A percentile compares a stretch with the other conserved stretches of the same genome.
These are phyloP conservation scores for Geopemphigus sp. DNA, from an alignment of 1,140 invertebrate species.

Conservation along the genomic window DNA sequence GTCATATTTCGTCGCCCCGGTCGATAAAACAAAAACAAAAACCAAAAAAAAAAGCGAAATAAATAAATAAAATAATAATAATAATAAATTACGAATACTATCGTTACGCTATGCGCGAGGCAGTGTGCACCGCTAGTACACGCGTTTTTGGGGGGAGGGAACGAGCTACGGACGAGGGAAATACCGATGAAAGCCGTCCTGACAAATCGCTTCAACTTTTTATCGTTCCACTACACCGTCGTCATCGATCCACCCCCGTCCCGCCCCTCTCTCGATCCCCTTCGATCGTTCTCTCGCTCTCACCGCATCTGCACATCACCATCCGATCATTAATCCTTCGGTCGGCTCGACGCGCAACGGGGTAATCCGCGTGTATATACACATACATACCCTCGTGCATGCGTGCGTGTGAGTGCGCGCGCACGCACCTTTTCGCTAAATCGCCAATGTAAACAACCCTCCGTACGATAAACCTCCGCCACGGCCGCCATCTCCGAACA, in stretches of 20 bases:
- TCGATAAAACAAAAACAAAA: no score
- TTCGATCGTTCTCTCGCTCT: background rate
- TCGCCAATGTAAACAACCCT: slow-evolving; percentile 26
- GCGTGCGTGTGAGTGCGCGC: no score
- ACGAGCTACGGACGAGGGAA: background rate
- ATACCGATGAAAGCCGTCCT: slow-evolving; percentile 27
- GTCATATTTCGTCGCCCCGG: slow-evolving; percentile 35
- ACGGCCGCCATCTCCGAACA: background rate
- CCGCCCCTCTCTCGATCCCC: background rate
- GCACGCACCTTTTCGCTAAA: slow-evolving; percentile 19
- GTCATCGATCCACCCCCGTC: no score
- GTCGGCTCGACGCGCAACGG: slow-evolving; percentile 2
- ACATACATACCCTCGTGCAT: no score
- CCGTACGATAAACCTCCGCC: background rate
- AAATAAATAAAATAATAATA: slow-evolving; percentile 12
- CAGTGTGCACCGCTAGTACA: background rate
- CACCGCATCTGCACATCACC: slow-evolving; percentile 11
- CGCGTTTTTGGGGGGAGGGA: no score
- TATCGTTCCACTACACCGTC: slow-evolving; percentile 1
- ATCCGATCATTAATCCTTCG: slow-evolving; percentile 39
- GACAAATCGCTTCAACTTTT: slow-evolving; percentile 45
- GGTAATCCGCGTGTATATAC: background rate
- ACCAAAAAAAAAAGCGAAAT: no score
- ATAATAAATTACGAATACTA: slow-evolving; percentile 29
- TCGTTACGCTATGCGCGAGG: background rate